Evolutionary conservation across 2,797 vertebrate species (phyloP).

Genomic region (Phaenicophaeus curvirostris): DNA sequence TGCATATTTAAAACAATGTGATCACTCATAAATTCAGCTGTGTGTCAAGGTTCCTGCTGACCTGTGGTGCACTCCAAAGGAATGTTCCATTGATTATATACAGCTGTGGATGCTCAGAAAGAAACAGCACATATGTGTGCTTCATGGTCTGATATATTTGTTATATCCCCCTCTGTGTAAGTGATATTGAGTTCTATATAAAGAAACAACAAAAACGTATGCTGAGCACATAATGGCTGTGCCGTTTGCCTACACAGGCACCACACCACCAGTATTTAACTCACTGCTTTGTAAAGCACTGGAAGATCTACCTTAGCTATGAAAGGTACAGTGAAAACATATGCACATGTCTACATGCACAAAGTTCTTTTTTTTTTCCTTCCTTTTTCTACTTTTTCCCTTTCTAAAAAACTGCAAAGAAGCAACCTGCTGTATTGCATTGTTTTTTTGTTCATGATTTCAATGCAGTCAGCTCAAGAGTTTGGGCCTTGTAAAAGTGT

Average conservation of each 20-base stretch:
- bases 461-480: neutral
- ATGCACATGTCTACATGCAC: neutral
- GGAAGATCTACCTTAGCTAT: neutral
- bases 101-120: constrained; percentile 46
- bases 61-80: constrained; percentile 52
- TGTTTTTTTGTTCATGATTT: neutral
- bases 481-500: neutral
- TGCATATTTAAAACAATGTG: constrained; percentile 71
- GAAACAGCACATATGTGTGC: constrained; percentile 43
- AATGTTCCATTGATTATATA: constrained; percentile 62
- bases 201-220: constrained; percentile 34
- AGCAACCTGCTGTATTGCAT: neutral
- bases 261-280: neutral
- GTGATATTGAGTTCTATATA: constrained; percentile 45
- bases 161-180: constrained; percentile 51
- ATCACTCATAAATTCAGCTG: constrained; percentile 56
- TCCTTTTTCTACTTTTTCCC: fast-evolving
- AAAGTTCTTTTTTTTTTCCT: neutral
- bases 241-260: neutral
- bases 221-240: constrained; percentile 24
- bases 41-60: constrained; percentile 72
- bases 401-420: neutral
- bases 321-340: neutral
- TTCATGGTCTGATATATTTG: constrained; percentile 42
- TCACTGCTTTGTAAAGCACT: neutral